Base-by-base conservation (phyloP, 92 coral and sea anemone species). In the Epizoanthus fatuus region DNA sequence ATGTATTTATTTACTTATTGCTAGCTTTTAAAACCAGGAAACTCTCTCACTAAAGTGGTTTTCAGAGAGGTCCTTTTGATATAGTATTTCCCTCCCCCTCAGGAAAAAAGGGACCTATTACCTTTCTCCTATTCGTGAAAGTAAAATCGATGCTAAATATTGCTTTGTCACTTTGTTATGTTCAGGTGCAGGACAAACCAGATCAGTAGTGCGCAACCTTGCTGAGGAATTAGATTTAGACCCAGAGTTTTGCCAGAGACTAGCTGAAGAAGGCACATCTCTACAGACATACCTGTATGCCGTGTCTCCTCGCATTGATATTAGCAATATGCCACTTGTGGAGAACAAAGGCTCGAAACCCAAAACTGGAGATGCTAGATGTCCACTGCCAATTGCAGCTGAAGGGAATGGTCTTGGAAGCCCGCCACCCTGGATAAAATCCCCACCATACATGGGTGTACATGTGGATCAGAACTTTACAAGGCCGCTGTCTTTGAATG, bases 401-500 rank as follows among this genome's bases (percentile, higher is more conserved):
- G 53, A 5, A 10, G 69, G 56, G 19, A 14, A 51, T 53, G 12
- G 67, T 40, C 35, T 42, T 2, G 3, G 9, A 3, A 53, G 52
- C 14, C 66, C 52, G 13, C 51, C 63, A 7, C 32, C 9, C 16
- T 78, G 69, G 69, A 73, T 51, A n/a, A 86, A 72, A 58, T 20
- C 25, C 17, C 49, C 62, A 19, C 39, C 20, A 16, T 54, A 80
- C 17, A 55, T 59, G n/a, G 22, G 56, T 17, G 7, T n/a, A n/a
- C n/a, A n/a, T n/a, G n/a, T 25, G 11, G 79, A 51, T 17, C 88
- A 86, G 64, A 69, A 55, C 49, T 47, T 81, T 45, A 70, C 64
- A 47, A 91, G 95, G 56, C 96, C 98, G 0, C 64, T 75, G 84
- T 95, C 98, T 5, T n/a, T 90, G 64, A 86, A 75, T 63, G 93